Evolutionary conservation across 2,113 vertebrate species (phyloP).

Genomic region (Oreochromis tanganicae): DNA sequence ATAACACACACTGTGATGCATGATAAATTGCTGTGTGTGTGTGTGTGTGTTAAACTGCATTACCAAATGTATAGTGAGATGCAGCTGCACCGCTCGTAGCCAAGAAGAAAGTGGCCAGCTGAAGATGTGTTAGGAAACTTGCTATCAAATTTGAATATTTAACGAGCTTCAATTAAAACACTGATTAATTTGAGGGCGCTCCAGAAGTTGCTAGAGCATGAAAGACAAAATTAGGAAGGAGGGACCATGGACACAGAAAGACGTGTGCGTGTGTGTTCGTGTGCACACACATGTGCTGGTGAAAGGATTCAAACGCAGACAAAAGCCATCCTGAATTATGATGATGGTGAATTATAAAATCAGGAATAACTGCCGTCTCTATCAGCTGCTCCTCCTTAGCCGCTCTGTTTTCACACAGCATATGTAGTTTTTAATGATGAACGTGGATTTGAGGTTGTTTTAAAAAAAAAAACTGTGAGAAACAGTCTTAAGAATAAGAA

Average conservation of each 20-base stretch:
- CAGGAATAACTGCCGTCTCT: background rate
- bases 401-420: background rate
- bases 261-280: background rate
- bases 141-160: constrained; percentile 59
- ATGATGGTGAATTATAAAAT: background rate
- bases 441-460: background rate
- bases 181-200: constrained; percentile 63
- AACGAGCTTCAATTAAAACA: constrained; percentile 57
- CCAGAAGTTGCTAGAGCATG: constrained; percentile 54
- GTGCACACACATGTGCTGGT: background rate
- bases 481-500: background rate
- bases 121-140: constrained; percentile 39
- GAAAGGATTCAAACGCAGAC: background rate
- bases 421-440: background rate
- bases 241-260: background rate
- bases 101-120: background rate
- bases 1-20: background rate
- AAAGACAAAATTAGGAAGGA: constrained; percentile 19
- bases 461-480: background rate
- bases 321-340: background rate
- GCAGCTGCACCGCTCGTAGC: background rate
- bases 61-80: background rate
- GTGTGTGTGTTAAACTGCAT: background rate
- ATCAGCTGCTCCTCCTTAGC: background rate
- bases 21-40: background rate